Base-by-base conservation (phyloP, 2,113 vertebrate species). In the Hippocampus guttulatus region DNA sequence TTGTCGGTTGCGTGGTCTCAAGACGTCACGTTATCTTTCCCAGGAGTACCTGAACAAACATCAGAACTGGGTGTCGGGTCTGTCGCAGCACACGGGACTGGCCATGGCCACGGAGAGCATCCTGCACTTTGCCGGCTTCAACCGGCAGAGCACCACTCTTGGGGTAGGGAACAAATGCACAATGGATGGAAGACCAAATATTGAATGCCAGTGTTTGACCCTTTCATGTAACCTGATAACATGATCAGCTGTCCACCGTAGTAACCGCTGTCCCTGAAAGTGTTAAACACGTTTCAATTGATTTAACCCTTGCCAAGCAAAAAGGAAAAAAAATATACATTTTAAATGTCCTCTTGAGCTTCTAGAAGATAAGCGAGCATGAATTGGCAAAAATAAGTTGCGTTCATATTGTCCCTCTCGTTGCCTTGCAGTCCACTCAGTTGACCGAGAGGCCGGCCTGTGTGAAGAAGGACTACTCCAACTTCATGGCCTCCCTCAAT, bases 401-500 rank as follows among this genome's bases (percentile, higher is more conserved):
- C 18, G 21, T 64, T 33, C 30, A 4, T 33, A 33, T 33, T 33
- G 30, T 33, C 6, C 21, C 18, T 43, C 33, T n/a, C 68, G 40
- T 51, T 12, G 3, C 58, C 38, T 70, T 78, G 0, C 21, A 99
- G 97, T 91, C 93, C 65, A 97, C 95, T n/a, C 97, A 98, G 81
- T 91, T 99, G 64, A 97, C 94, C 0, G 97, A 99, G 85, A 94
- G 97, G 57, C 97, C 96, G 0, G 85, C 96, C 16, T 99, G 97
- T 58, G 96, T 99, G 71, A 98, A 98, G 91, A 99, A 97, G 82
- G 97, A 99, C 81, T 99, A 98, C 84, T 99, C 97, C 67, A 99
- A 95, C 89, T 99, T 98, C 90, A 98, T 99, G 97, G 95, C 96
- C 3, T 98, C 97, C 21, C 94, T 99, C n/a, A 98, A 98, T 81